phyloP scores from a whole-genome alignment of 1,140 invertebrate genomes.

The Oryzaephilus surinamensis region DNA sequence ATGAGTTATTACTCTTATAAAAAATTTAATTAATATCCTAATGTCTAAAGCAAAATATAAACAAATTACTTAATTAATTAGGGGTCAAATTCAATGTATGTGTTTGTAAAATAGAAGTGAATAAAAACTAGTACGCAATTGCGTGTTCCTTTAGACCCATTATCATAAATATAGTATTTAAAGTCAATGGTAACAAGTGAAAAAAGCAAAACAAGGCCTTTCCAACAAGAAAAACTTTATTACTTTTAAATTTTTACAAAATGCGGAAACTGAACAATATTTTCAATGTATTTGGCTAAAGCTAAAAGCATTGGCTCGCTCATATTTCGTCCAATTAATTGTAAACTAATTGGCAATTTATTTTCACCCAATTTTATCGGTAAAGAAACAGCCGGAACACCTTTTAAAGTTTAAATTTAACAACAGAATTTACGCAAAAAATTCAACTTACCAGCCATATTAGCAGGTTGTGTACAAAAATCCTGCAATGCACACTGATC shows the following conservation, averaged over 20 bases:
- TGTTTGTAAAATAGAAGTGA: no score
- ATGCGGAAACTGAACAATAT: constrained; percentile 27
- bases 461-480: constrained; percentile 89
- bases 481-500: constrained; percentile 84
- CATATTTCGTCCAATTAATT: constrained; percentile 78
- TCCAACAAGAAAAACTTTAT: no score
- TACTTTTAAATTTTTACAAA: constrained; percentile 3
- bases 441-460: constrained; percentile 69
- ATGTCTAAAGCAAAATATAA: no score
- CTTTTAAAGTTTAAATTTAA: constrained; percentile 34
- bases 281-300: constrained; percentile 78
- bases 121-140: no score
- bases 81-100: no score
- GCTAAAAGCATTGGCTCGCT: constrained; percentile 68
- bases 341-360: constrained; percentile 79
- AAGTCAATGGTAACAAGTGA: no score
- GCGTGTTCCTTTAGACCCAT: no score
- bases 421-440: background rate
- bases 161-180: no score
- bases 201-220: no score
- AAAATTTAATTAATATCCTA: no score
- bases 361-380: constrained; percentile 70
- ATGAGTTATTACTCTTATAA: no score
- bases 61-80: no score
- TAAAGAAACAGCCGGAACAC: constrained; percentile 82